Evolutionary conservation across 1,140 invertebrate species (phyloP).

Genomic region (Drosophila ironensis): DNA sequence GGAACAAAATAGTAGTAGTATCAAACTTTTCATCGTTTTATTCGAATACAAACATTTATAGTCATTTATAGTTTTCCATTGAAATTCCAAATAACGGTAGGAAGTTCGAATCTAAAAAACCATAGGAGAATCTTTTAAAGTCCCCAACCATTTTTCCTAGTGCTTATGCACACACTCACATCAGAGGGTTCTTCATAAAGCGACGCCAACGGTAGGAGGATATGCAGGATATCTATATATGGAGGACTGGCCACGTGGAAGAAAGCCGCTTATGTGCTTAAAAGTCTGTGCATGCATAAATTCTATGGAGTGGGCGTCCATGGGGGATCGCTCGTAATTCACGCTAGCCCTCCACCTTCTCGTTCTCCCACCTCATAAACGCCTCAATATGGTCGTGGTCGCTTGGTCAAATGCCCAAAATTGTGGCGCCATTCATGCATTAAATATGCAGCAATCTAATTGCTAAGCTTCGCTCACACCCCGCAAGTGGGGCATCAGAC

Average conservation of each 20-base stretch:
- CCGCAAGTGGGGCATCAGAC: neutral
- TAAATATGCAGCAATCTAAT: conserved; percentile 78
- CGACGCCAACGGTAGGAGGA: neutral
- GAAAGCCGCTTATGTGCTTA: conserved; percentile 57
- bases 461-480: conserved; percentile 55
- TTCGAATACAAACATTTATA: no score
- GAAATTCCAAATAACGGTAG: no score
- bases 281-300: conserved; percentile 40
- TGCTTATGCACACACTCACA: neutral
- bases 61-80: no score
- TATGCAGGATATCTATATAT: neutral
- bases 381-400: conserved; percentile 60
- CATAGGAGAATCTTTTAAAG: no score
- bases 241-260: conserved; percentile 27
- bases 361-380: conserved; percentile 36
- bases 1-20: no score
- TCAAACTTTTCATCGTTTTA: no score
- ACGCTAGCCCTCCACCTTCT: neutral
- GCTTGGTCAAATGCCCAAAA: conserved; percentile 66
- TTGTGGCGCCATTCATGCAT: conserved; percentile 70
- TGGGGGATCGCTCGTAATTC: conserved; percentile 34
- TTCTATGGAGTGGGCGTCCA: conserved; percentile 8
- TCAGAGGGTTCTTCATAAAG: neutral
- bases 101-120: no score
- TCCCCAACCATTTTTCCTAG: neutral